phyloP scores from a whole-genome alignment of 2,888 invertebrate species.

The Lypha dubia region DNA sequence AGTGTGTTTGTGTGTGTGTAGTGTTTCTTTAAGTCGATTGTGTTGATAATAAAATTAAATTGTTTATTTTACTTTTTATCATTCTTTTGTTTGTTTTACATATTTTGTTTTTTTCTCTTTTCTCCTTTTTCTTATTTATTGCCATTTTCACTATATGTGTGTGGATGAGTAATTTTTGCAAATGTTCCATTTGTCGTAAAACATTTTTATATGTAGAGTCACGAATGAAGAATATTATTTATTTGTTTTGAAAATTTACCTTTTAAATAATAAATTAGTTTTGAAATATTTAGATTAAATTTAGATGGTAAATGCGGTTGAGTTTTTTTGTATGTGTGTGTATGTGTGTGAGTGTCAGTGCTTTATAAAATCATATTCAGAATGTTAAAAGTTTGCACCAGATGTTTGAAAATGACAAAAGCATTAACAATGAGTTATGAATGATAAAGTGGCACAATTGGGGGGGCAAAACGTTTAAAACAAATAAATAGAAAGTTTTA shows the following conservation, averaged over 20 bases:
- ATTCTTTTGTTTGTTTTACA: neutral
- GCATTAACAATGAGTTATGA: slow-evolving; percentile 3
- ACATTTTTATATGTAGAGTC: neutral
- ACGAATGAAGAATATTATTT: slow-evolving; percentile 32
- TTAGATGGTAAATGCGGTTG: slow-evolving; percentile 13
- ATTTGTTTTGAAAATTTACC: slow-evolving; percentile 31
- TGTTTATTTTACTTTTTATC: slow-evolving; percentile 50
- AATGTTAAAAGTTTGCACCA: slow-evolving; percentile 8
- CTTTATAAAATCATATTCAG: neutral
- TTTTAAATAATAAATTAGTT: slow-evolving; percentile 40
- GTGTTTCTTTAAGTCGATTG: slow-evolving; percentile 18
- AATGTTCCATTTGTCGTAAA: slow-evolving; percentile 1
- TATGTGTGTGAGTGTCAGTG: too few relatives aligned
- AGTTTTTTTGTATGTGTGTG: slow-evolving; percentile 3
- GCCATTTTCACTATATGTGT: neutral
- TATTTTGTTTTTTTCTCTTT: slow-evolving; percentile 3
- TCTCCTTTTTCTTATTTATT: neutral
- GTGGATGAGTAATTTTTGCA: neutral
- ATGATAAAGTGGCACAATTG: neutral
- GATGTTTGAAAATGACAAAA: slow-evolving; percentile 5
- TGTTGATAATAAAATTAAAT: slow-evolving; percentile 65
- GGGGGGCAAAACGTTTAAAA: too few relatives aligned
- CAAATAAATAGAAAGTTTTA: too few relatives aligned
- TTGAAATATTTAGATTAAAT: slow-evolving; percentile 10
- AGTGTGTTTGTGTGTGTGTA: too few relatives aligned